Evolutionary conservation across 2,888 invertebrate genomes (phyloP).

Genomic region (Tinea trinotella): DNA sequence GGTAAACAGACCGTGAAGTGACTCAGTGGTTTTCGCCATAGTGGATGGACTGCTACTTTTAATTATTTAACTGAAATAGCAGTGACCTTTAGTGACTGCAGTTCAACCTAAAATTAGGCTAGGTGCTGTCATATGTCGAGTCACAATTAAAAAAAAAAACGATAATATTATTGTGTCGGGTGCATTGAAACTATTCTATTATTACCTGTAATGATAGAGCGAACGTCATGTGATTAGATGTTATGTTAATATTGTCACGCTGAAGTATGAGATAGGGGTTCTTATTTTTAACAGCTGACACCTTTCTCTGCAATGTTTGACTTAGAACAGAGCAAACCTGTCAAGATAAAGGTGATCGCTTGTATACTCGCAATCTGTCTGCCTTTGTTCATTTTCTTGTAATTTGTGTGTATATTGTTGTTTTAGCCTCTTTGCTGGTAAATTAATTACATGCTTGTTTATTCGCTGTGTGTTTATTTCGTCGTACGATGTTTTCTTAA

Average conservation of each 20-base stretch:
- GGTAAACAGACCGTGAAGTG: too few species aligned
- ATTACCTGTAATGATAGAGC: neutral
- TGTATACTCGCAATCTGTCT: constrained; percentile 35
- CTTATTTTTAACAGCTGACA: constrained; percentile 38
- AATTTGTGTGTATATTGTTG: neutral
- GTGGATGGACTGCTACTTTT: too few species aligned
- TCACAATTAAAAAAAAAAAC: too few species aligned
- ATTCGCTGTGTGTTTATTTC: neutral
- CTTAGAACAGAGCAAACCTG: constrained; percentile 51
- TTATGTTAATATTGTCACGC: constrained; percentile 10
- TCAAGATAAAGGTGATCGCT: constrained; percentile 59
- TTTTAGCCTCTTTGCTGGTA: neutral
- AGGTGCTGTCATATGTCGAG: too few species aligned
- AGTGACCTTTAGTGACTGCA: too few species aligned
- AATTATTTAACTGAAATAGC: too few species aligned
- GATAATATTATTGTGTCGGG: too few species aligned
- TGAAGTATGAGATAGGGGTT: constrained; percentile 30
- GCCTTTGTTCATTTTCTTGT: constrained; percentile 37
- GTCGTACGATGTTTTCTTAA: neutral
- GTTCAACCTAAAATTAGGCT: too few species aligned
- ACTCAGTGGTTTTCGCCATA: too few species aligned
- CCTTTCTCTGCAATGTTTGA: constrained; percentile 50
- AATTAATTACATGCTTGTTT: neutral
- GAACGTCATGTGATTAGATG: constrained; percentile 5
- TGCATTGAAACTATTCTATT: neutral